Evolutionary conservation across 2,888 invertebrate genomes (phyloP).

Genomic region (Ditylenchus weischeri): DNA sequence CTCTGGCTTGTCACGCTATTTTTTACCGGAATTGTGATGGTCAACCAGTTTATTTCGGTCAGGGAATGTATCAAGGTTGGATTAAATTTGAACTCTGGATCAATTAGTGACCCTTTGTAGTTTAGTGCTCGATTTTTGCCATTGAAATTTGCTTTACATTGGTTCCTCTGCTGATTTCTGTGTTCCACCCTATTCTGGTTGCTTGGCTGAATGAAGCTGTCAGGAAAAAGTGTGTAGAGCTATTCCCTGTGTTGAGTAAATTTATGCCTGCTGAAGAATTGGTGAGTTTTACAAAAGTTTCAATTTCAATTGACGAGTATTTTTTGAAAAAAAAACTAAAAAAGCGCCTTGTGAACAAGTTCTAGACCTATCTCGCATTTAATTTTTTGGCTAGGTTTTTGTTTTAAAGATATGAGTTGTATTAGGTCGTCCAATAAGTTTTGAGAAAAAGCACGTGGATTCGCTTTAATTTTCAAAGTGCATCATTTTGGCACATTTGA

Average conservation of each 20-base stretch:
- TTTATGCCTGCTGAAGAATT: slow-evolving; percentile 18
- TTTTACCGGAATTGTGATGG: neutral
- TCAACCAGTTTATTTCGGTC: neutral
- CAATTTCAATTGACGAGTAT: neutral
- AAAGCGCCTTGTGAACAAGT: neutral
- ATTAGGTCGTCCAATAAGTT: no score
- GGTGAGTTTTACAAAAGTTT: slow-evolving; percentile 5
- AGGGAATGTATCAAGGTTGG: neutral
- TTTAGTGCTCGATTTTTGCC: slow-evolving; percentile 19
- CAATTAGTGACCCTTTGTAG: neutral
- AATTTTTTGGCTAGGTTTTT: no score
- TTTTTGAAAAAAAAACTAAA: neutral
- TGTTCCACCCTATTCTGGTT: slow-evolving; percentile 17
- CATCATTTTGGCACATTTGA: no score
- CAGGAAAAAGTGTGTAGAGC: neutral
- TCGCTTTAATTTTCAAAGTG: no score
- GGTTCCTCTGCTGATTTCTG: slow-evolving; percentile 18
- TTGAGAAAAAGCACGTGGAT: no score
- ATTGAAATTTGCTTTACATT: slow-evolving; percentile 24
- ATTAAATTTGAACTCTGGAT: neutral
- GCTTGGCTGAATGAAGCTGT: slow-evolving; percentile 18
- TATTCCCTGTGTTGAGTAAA: slow-evolving; percentile 15
- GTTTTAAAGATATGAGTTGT: no score
- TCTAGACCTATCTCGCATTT: no score
- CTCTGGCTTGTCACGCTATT: neutral